These are phyloP conservation scores for Tragopan temminckii DNA, from an alignment of 2,797 vertebrate genomes.

Conservation along the genomic window DNA sequence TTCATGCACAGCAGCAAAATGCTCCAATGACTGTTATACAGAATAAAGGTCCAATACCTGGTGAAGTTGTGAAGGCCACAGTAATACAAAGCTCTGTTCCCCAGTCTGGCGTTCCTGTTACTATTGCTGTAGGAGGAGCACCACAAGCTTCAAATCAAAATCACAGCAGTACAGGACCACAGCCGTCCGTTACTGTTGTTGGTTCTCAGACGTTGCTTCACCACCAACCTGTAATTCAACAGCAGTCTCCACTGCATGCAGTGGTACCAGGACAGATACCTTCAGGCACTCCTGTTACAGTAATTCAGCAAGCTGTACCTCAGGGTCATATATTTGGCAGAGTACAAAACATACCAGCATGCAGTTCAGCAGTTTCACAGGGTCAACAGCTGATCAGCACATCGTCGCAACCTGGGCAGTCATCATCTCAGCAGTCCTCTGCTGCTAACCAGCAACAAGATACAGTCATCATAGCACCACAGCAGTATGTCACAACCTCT, in stretches of 20 bases:
- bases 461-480: conserved; percentile 86
- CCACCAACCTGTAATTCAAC: conserved; percentile 88
- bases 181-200: conserved; percentile 81
- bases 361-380: conserved; percentile 87
- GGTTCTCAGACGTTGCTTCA: conserved; percentile 87
- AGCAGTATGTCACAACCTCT: conserved; percentile 86
- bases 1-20: conserved; percentile 86
- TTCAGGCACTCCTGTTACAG: conserved; percentile 91
- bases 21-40: conserved; percentile 86
- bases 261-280: conserved; percentile 88
- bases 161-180: conserved; percentile 84
- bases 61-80: conserved; percentile 87
- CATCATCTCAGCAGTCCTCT: conserved; percentile 84
- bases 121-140: conserved; percentile 81
- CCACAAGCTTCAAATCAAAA: conserved; percentile 85
- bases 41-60: conserved; percentile 85
- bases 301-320: conserved; percentile 93
- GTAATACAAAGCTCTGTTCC: conserved; percentile 90
- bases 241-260: conserved; percentile 83
- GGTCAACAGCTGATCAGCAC: conserved; percentile 84
- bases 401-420: conserved; percentile 84
- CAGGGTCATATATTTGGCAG: conserved; percentile 95
- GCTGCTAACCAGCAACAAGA: conserved; percentile 87
- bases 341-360: conserved; percentile 91
- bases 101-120: conserved; percentile 83